Percentiles rank a stretch among this genome's conserved stretches.
phyloP scores from a whole-genome alignment of 2,888 invertebrate genomes.

The Trileptium ribeirensis region DNA sequence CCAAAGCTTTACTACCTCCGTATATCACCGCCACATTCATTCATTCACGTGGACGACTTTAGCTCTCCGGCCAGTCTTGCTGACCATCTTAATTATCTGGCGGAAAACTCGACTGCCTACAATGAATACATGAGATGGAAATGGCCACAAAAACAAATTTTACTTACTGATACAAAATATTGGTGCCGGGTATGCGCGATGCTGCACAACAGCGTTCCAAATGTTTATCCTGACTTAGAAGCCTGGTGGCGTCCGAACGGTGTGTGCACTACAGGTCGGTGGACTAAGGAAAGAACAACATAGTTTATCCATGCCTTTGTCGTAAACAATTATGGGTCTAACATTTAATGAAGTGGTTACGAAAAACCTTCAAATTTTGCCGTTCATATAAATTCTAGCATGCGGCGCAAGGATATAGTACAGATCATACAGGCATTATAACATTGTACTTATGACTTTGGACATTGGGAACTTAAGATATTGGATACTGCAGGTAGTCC shows the following conservation, averaged over 20 bases:
- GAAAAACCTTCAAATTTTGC: too few species aligned
- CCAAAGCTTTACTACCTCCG: constrained; percentile 80
- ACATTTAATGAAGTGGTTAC: too few species aligned
- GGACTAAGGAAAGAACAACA: too few species aligned
- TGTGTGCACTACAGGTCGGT: too few species aligned
- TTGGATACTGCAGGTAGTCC: too few species aligned
- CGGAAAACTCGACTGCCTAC: constrained; percentile 77
- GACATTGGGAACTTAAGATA: too few species aligned
- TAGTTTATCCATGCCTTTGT: too few species aligned
- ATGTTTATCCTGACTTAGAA: constrained; percentile 69
- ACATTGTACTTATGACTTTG: too few species aligned
- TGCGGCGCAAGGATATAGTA: too few species aligned
- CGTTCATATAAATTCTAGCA: too few species aligned
- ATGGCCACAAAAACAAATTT: constrained; percentile 79
- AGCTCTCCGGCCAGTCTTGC: constrained; percentile 72
- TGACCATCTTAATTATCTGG: constrained; percentile 72
- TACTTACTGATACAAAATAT: constrained; percentile 91
- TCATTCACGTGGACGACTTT: constrained; percentile 92
- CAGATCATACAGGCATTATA: too few species aligned
- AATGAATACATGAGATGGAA: constrained; percentile 91
- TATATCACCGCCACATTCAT: constrained; percentile 79
- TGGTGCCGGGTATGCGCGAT: constrained; percentile 77
- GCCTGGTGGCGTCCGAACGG: constrained; percentile 82
- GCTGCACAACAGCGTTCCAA: constrained; percentile 63
- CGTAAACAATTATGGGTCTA: too few species aligned